Evolutionary conservation across 2,888 invertebrate species (phyloP), one percentile per base, ranked within the genome.

Genomic region (Drosophila aldrichi): DNA sequence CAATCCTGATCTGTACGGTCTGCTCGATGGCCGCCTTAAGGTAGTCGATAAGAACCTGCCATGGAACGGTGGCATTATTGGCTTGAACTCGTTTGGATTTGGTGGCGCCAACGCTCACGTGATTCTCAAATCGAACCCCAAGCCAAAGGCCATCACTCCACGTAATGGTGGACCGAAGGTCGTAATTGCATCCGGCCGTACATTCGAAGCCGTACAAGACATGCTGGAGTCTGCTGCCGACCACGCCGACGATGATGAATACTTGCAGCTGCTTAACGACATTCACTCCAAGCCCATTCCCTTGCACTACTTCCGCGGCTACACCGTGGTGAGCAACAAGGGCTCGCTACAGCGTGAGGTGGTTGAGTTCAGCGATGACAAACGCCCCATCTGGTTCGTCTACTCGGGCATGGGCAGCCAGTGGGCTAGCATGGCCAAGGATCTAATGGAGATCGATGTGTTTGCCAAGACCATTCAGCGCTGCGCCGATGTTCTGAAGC

Each of bases 401-500:
- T 99, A 98, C 94, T 96, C 98, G 51, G 99, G 99, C 69, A 99
- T 99, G 99, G 99, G 99, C 16, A 96, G 97, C 46, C 99, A 99
- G 93, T 99, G 99, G 99, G 95, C 97, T 54, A 98, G 97, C 87
- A 99, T 99, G 99, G 98, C 96, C 16, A 96, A 96, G 90, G 95
- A 96, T 68, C 94, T 99, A 79, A 96, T 99, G 95, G 93, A 94
- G 73, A 94, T 99, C 74, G 97, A 97, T 60, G 93, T 94, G 1
- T 99, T 99, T 94, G 95, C 95, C 74, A 94, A 95, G 61, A 96
- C 97, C 66, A 95, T 99, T 79, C 94, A 95, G 78, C 95, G 95
- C 72, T 96, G 96, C 77, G 96, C 97, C 8, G 95, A 95, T 54
- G 95, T 96, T 16, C 94, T 99, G 41, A 95, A 95, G 77, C 95